Base-by-base conservation (phyloP, 92 coral and sea anemone species). In the Epizoanthus fatuus region DNA sequence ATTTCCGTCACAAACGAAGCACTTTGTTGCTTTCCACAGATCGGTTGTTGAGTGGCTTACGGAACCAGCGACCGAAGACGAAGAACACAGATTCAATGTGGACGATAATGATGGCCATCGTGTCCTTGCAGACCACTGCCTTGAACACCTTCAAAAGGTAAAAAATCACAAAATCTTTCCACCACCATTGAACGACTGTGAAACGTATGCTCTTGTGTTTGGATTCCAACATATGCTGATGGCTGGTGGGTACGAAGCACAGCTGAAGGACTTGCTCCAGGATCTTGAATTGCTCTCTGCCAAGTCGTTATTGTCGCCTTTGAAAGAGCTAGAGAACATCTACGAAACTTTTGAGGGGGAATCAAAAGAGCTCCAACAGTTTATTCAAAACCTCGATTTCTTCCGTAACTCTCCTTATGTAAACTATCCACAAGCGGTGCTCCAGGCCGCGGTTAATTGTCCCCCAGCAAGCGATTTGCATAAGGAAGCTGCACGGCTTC, bases 1-100 rank as follows among this genome's bases (percentile, higher is more conserved):
- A n/a, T 84, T 90, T 59, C 91, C 90, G 19, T 72, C 81, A 62
- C 84, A 78, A 7, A 55, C 72, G 15, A 87, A 62, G 49, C 70
- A 73, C 59, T 67, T 90, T 11, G 70, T 64, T 25, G 84, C 68
- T 29, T 90, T 86, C 53, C 93, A 90, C 74, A 90, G 87, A 62
- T 90, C 93, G 2, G 35, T 90, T 29, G 47, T 77, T 49, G 93
- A 90, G 15, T 90, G 91, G 93, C 72, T 90, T n/a, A 65, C 84
- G 14, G 79, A 84, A n/a, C 2, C 63, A 57, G 63, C 2, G 22
- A 4, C 63, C 4, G 22, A 17, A 15, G 22, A 16, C 4, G 22
- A 57, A 57, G 58, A 17, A 38, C 93, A 86, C 64, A 60, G 79
- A 60, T 86, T 73, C 29, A 45, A 82, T 12, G 91, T 80, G 19